These are phyloP conservation scores for Phrynosoma platyrhinos DNA, from an alignment of 2,113 vertebrate species.

Conservation along the genomic window DNA sequence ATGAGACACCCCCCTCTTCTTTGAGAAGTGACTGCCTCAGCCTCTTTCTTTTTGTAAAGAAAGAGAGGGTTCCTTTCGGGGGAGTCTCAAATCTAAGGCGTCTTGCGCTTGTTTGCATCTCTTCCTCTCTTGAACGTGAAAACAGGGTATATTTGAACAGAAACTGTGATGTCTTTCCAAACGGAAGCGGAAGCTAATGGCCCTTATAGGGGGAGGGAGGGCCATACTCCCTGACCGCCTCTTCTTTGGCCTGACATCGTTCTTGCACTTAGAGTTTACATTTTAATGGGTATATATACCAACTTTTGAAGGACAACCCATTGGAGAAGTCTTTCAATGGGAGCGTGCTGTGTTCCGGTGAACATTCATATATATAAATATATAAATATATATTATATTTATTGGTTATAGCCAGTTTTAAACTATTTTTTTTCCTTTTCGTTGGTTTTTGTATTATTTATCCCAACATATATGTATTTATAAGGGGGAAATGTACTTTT, in stretches of 20 bases:
- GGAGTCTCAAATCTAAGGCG: slow-evolving; percentile 67
- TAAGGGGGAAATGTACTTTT: slow-evolving; percentile 89
- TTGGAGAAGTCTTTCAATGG: slow-evolving; percentile 84
- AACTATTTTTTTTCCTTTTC: slow-evolving; percentile 87
- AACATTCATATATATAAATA: slow-evolving; percentile 92
- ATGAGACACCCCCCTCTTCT: slow-evolving; percentile 52
- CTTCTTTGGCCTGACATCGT: slow-evolving; percentile 86
- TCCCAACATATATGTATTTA: slow-evolving; percentile 95
- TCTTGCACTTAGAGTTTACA: slow-evolving; percentile 99
- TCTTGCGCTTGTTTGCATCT: slow-evolving; percentile 74
- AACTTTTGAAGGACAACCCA: slow-evolving; percentile 86
- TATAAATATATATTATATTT: slow-evolving; percentile 80
- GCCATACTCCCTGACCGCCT: slow-evolving; percentile 76
- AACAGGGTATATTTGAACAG: slow-evolving; percentile 99
- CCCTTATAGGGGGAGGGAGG: slow-evolving; percentile 55
- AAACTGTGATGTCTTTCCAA: slow-evolving; percentile 86
- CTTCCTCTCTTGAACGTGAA: slow-evolving; percentile 92
- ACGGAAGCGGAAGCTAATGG: slow-evolving; percentile 76
- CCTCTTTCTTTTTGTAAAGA: slow-evolving; percentile 61
- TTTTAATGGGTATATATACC: slow-evolving; percentile 91
- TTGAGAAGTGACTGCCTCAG: slow-evolving; percentile 46
- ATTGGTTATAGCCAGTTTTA: slow-evolving; percentile 97
- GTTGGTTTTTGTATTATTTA: slow-evolving; percentile 88
- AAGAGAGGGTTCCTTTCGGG: background rate
- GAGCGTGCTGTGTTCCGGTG: slow-evolving; percentile 88